Percentiles rank a stretch among this genome's conserved stretches.
Conservation (phyloP, 2,888 invertebrate genomes). For the Lomographa bimaculata region DNA sequence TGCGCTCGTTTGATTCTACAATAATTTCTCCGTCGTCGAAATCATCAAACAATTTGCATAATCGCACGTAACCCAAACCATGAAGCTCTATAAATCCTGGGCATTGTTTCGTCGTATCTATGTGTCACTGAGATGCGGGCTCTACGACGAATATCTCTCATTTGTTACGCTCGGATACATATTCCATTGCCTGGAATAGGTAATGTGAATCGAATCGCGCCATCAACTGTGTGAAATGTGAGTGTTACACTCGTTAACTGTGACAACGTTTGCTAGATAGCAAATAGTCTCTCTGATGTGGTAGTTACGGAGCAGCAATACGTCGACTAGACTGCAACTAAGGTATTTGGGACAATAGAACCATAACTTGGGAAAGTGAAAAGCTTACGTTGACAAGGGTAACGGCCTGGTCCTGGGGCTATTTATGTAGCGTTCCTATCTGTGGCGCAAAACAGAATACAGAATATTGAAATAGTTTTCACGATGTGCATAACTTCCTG, state of each 20-base stretch:
- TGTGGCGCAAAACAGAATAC: conserved; percentile 37
- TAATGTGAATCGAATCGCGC: conserved; percentile 23
- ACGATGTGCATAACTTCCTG: conserved; percentile 15
- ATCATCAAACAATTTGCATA: conserved; percentile 18
- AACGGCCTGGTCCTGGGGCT: conserved; percentile 63
- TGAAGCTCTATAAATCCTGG: conserved; percentile 57
- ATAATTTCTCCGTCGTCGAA: conserved; percentile 1
- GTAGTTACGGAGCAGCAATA: conserved; percentile 28
- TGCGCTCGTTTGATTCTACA: conserved; percentile 6
- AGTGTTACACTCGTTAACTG: conserved; percentile 27
- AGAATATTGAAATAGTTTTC: conserved; percentile 31
- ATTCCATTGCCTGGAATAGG: conserved; percentile 23
- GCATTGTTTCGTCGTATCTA: conserved; percentile 59
- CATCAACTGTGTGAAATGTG: conserved; percentile 21
- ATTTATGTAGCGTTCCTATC: conserved; percentile 55
- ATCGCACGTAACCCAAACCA: conserved; percentile 37
- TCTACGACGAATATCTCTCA: conserved; percentile 32
- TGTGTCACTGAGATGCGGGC: conserved; percentile 48
- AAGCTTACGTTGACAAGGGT: conserved; percentile 69
- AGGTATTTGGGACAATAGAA: conserved; percentile 61
- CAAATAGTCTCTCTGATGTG: too few species aligned
- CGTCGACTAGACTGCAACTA: conserved; percentile 35
- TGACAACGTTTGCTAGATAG: conserved; percentile 31
- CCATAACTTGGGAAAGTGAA: conserved; percentile 66
- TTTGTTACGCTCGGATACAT: conserved; percentile 23